Evolutionary conservation across 2,113 vertebrate genomes (phyloP).

Genomic region (Chinchilla lanigera): DNA sequence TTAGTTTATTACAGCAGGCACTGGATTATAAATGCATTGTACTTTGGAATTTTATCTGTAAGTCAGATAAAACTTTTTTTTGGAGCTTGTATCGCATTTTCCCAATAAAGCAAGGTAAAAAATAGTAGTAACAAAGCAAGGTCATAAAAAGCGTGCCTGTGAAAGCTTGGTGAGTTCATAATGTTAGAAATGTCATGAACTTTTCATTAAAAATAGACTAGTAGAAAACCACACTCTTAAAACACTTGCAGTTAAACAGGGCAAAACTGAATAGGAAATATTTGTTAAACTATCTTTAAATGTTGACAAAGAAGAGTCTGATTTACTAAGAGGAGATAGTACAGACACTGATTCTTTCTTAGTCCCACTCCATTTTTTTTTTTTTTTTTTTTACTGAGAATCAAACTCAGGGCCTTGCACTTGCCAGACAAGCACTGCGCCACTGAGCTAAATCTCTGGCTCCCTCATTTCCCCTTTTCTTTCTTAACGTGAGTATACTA

Average conservation of each 20-base stretch:
- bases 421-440: neutral
- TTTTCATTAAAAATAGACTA: constrained; percentile 54
- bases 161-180: neutral
- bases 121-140: neutral
- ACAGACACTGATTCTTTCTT: neutral
- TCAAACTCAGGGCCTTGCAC: neutral
- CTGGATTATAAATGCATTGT: neutral
- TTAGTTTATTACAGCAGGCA: neutral
- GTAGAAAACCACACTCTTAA: constrained; percentile 16
- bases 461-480: neutral
- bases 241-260: constrained; percentile 46
- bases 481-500: neutral
- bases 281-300: constrained; percentile 50
- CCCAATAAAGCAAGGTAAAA: neutral
- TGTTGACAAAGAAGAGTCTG: constrained; percentile 38
- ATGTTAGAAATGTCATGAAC: neutral
- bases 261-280: constrained; percentile 49
- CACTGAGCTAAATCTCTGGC: neutral
- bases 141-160: neutral
- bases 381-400: neutral
- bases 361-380: neutral
- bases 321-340: constrained; percentile 25
- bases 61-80: neutral
- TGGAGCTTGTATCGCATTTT: neutral
- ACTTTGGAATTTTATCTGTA: constrained; percentile 2